Evolutionary conservation across 2,797 vertebrate species (phyloP), one percentile per base, ranked within the genome.

Genomic region (Pipistrellus pipistrellus): DNA sequence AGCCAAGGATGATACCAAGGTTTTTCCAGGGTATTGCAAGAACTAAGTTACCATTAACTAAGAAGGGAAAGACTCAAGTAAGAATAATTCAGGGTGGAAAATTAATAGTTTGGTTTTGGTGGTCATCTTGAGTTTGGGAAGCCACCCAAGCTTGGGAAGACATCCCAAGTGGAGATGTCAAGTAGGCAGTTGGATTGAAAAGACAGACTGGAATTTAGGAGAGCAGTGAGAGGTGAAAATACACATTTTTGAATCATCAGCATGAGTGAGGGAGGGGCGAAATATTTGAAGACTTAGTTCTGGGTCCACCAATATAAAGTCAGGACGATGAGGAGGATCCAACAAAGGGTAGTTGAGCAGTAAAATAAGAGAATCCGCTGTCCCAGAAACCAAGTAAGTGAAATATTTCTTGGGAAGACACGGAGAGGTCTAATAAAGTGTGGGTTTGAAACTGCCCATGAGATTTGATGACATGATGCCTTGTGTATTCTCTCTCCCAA

Each of bases 81-180:
- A 62, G 48, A 73, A 8, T 72, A 72, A 8, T 23, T 66, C 38
- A 38, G 8, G 20, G 12, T 46, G 57, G 44, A 90, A 94, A 86
- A 91, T 35, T 25, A 80, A 81, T 83, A 77, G 51, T 66, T 75
- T 80, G 48, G 87, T 78, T 87, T 95, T 46, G 44, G 41, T 78
- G 68, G 41, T 91, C 78, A 27, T n/a, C 1, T 30, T 90, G 77
- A 53, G 25, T 38, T 91, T 80, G n/a, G 25, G 71, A 78, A 62
- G 35, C 32, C 51, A 64, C 44, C 21, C n/a, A 53, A 77, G 20
- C n/a, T 92, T 64, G 11, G 15, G 53, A 80, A 78, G 35, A 30
- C 48, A 68, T 57, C n/a, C 32, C 32, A 32, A 62, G 13, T 86
- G 48, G 38, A 87, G n/a, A 93, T 75, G 32, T n/a, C 23, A 41